phyloP scores from a whole-genome alignment of 1,140 invertebrate species.

The Anagrus nilaparvatae region DNA sequence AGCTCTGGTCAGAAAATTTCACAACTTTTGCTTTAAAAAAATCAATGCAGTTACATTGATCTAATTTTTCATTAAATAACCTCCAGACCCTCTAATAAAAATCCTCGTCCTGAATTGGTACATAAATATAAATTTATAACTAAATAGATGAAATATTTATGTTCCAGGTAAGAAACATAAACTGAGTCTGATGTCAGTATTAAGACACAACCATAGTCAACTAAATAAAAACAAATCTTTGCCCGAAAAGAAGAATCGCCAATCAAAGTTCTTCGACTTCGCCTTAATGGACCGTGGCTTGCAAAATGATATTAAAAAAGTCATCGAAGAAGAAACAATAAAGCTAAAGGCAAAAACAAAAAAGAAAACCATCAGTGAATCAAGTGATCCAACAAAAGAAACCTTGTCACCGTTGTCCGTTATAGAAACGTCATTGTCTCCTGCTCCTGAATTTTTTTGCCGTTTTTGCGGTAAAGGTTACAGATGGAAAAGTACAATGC shows the following conservation, averaged over 20 bases:
- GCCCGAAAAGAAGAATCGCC: slow-evolving; percentile 11
- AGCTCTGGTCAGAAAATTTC: no score
- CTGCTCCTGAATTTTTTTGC: slow-evolving; percentile 53
- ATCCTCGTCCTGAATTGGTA: slow-evolving; percentile 32
- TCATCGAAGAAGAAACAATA: background rate
- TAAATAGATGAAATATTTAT: background rate
- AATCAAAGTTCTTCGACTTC: slow-evolving; percentile 13
- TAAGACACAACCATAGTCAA: slow-evolving; percentile 12
- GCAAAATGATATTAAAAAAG: background rate
- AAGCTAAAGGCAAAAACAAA: background rate
- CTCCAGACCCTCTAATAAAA: slow-evolving; percentile 32
- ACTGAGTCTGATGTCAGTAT: slow-evolving; percentile 16
- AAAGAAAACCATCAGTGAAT: background rate
- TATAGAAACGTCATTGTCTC: background rate
- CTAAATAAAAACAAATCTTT: slow-evolving; percentile 18
- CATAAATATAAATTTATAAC: slow-evolving; percentile 17
- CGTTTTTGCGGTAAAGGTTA: slow-evolving; percentile 71
- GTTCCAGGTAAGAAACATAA: slow-evolving; percentile 14
- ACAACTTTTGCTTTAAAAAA: no score
- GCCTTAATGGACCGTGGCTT: slow-evolving; percentile 34
- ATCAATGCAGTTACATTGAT: no score
- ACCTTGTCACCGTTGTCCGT: background rate
- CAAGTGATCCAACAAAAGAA: background rate
- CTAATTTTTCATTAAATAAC: no score
- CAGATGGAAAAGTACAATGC: slow-evolving; percentile 73